Evolutionary conservation across 23 tunicate genomes (phyloP), one percentile per base, ranked within the genome.

Genomic region (Halocynthia roretzi): DNA sequence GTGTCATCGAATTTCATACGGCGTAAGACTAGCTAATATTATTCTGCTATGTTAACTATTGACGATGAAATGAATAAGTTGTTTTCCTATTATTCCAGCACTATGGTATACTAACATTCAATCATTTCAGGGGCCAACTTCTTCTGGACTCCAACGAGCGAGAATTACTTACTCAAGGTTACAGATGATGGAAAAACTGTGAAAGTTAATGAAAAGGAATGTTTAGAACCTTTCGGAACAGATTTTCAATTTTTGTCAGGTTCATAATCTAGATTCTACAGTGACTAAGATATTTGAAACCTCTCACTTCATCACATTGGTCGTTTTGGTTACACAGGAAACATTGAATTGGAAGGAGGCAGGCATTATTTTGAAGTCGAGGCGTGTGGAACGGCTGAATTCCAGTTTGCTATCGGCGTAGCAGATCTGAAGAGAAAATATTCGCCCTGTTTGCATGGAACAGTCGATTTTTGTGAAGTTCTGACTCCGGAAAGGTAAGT

Each of bases 361-460:
- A 65, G 31, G 10, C 70, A 65, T 5, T 65, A 65, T 15, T 65
- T 40, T 40, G 70, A 65, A 65, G 31, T 65, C 15, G 70, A 65
- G 19, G 70, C 70, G 1, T 5, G 10, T 15, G 70, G 70, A 10
- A 48, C 48, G 9, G 22, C 70, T 40, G 19, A 65, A 20, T 65
- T 65, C 19, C 70, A 65, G 22, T 48, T 65, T 65, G 10, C 31
- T 40, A 11, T 65, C 31, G 70, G 70, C 31, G 70, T 65, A 10
- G 31, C 31, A 65, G 5, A 48, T 48, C 10, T 65, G 9, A 15
- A 65, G 0, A 15, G 5, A 8, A 65, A 20, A 31, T 0, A 31
- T 31, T 31, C 44, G 4, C 44, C 44, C 44, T 31, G 44, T 31
- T 31, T 31, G 44, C 44, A 31, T 31, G 44, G 44, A 31, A 0